Conservation (phyloP, 2,797 vertebrate genomes). For the Periparus ater region DNA sequence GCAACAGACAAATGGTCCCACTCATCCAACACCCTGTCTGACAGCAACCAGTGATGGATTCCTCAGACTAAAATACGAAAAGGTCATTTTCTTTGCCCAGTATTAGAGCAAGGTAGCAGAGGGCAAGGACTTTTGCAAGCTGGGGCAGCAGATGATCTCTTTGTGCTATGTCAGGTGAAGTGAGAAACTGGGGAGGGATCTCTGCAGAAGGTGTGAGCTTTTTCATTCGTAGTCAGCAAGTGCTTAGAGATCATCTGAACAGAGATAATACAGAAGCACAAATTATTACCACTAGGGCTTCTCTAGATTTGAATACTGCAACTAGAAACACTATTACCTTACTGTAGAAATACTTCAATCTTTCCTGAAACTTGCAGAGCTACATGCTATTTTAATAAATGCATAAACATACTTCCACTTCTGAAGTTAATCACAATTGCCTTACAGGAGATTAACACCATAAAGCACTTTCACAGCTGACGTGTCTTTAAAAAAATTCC, state of each 20-base stretch:
- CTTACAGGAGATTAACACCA: constrained; percentile 51
- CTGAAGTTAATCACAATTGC: constrained; percentile 36
- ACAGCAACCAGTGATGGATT: constrained; percentile 50
- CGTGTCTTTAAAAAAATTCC: constrained; percentile 32
- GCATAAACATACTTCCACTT: neutral
- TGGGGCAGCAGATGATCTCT: neutral
- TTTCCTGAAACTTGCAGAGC: neutral
- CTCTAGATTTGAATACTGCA: neutral
- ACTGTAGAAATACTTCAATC: neutral
- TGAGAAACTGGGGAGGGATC: neutral
- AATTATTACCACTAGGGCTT: neutral
- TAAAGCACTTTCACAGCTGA: constrained; percentile 50
- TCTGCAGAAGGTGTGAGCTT: neutral
- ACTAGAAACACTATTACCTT: neutral
- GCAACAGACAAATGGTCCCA: constrained; percentile 40
- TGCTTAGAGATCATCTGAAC: neutral
- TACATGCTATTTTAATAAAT: constrained; percentile 17
- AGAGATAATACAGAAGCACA: neutral
- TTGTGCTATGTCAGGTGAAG: neutral
- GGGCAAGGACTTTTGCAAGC: neutral
- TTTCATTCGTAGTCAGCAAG: neutral
- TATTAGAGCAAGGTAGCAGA: neutral
- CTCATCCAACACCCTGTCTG: constrained; percentile 47
- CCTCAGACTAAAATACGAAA: neutral
- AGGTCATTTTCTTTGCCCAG: constrained; percentile 18